Base-by-base conservation (phyloP, 2,888 invertebrate genomes). In the Unio delphinus region DNA sequence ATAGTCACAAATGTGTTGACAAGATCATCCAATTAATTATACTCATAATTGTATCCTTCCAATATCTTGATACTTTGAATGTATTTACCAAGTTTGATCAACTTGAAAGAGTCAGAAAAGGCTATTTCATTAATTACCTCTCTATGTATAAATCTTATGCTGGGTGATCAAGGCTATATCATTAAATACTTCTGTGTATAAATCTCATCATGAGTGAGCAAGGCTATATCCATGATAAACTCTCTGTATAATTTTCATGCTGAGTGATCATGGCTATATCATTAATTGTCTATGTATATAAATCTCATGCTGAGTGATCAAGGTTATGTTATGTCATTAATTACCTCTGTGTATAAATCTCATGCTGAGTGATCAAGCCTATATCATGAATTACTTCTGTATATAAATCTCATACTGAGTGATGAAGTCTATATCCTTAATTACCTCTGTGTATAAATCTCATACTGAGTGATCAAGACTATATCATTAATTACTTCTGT, bases 401-500 rank as follows among this genome's bases (percentile, higher is more conserved):
- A 65, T 23, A 58, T 58, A 58, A 45, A 45, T 45, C 8, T 34
- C 7, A 34, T 8, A 7, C 26, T 58, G 26, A 58, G 11, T n/a
- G n/a, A 58, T 23, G 15, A 54, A 54, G 5, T 20, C n/a, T 20
- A 26, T 17, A 56, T 26, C 55, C 15, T 26, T 26, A 65, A 45
- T 59, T 59, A 78, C 81, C 83, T 79, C n/a, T n/a, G n/a, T n/a
- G n/a, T n/a, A 59, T 77, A 69, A 4, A 74, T 67, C 26, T 76
- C 74, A 61, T 68, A 68, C 30, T 68, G 64, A 55, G 70, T n/a
- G n/a, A n/a, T n/a, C n/a, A 59, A 59, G 18, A 61, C 17, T 59
- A n/a, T 28, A 62, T n/a, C 28, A n/a, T n/a, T n/a, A 63, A 30
- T 57, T 18, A 66, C 74, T 74, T 70, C 20, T 73, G 76, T 77